These are phyloP conservation scores for Ctenoplectra terminalis DNA, from an alignment of 1,140 invertebrate genomes.

Conservation along the genomic window DNA sequence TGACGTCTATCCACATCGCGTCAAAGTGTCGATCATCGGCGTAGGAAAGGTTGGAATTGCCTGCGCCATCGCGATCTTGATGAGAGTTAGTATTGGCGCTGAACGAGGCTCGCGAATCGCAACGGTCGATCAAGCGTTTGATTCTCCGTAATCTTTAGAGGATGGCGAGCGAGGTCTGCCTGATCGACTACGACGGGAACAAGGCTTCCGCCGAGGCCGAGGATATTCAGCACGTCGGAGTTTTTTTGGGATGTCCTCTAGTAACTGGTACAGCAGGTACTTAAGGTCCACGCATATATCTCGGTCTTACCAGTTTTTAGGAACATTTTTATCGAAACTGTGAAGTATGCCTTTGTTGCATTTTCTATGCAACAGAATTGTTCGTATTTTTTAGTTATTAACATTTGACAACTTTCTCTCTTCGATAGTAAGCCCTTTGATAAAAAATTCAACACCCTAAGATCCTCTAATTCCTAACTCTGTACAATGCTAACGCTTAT, in stretches of 20 bases:
- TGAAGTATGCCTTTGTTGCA: too few relatives aligned
- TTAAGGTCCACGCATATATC: neutral
- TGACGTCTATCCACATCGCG: constrained; percentile 71
- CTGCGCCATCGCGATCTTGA: constrained; percentile 75
- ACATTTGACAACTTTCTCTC: too few relatives aligned
- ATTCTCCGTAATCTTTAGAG: constrained; percentile 64
- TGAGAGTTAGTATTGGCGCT: constrained; percentile 68
- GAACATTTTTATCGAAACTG: too few relatives aligned
- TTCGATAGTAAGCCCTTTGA: too few relatives aligned
- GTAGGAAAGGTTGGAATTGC: constrained; percentile 75
- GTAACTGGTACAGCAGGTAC: constrained; percentile 75
- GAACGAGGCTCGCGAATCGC: constrained; percentile 7
- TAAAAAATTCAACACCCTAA: too few relatives aligned
- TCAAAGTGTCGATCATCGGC: constrained; percentile 77
- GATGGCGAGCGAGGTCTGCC: constrained; percentile 75
- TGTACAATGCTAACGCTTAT: too few relatives aligned
- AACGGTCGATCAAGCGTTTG: constrained; percentile 45
- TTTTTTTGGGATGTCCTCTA: constrained; percentile 75
- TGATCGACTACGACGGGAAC: constrained; percentile 74
- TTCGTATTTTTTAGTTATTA: too few relatives aligned
- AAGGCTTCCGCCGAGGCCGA: constrained; percentile 75
- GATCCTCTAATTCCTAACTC: too few relatives aligned
- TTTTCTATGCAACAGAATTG: too few relatives aligned
- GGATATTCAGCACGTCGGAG: constrained; percentile 73
- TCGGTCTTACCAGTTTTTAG: neutral